Base-by-base conservation (phyloP, 2,797 vertebrate genomes). In the Trachurus trachurus region DNA sequence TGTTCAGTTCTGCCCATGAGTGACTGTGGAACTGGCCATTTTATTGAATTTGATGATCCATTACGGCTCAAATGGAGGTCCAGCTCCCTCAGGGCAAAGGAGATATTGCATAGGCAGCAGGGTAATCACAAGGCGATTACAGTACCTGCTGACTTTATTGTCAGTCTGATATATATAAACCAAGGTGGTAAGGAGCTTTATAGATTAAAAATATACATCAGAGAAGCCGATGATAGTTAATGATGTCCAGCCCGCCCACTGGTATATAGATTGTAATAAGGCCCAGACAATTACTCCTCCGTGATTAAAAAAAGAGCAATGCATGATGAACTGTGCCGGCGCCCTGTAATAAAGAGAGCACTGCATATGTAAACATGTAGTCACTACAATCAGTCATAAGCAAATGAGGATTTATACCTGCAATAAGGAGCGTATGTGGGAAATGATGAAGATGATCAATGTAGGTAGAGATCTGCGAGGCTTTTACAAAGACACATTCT, bases 41-140 rank as follows among this genome's bases (percentile, higher is more conserved):
- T 91, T 89, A 92, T 93, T 91, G 89, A 93, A 91, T 93, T 89
- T 90, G 93, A 92, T 92, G 88, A 92, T 88, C 88, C 92, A 93
- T 93, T 92, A 89, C 68, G 4, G 80, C 86, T 88, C 86, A 83
- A 88, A 89, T 84, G 69, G 85, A 82, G 89, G 87, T 89, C 88
- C 74, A 12, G 83, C 80, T 90, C 91, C 92, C 91, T 87, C 29
- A 71, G 89, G 92, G 86, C 83, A 73, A 74, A 85, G 87, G 84
- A 81, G 89, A 89, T 93, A 90, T 92, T 93, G 89, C 91, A 85
- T 86, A 84, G 84, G 87, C 85, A 91, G 87, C 83, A 73, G 89
- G 85, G 84, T 89, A 91, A 94, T 94, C 91, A 85, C 83, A 82
- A 56, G 69, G 77, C 90, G 84, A 91, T 92, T 90, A 92, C 86